Conservation (phyloP, 1,140 invertebrate genomes). For the Drosophila santomea region DNA sequence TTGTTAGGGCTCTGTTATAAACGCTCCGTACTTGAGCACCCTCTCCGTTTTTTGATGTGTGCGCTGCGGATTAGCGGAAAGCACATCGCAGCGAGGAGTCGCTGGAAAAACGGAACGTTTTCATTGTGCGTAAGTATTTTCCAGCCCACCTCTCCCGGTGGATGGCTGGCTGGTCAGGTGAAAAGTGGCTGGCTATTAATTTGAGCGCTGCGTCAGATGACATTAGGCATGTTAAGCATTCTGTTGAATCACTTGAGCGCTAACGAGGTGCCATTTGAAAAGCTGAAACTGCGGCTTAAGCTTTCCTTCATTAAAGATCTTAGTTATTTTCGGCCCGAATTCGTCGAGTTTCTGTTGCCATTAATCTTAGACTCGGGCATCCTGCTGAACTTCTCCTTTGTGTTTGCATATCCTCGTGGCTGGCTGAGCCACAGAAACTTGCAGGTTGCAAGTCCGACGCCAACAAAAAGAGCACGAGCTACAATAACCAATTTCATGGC, state of each 20-base stretch:
- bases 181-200: constrained; percentile 81
- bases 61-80: constrained; percentile 65
- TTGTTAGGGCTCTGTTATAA: constrained; percentile 72
- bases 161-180: constrained; percentile 71
- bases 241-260: constrained; percentile 79
- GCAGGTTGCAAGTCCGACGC: constrained; percentile 29
- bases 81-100: constrained; percentile 33
- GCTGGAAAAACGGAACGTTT: constrained; percentile 57
- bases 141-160: neutral
- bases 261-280: constrained; percentile 80
- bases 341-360: constrained; percentile 30
- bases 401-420: constrained; percentile 37
- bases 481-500: constrained; percentile 70
- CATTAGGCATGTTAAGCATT: constrained; percentile 81
- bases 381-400: constrained; percentile 5
- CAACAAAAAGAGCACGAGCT: constrained; percentile 45
- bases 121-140: constrained; percentile 72
- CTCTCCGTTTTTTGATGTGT: constrained; percentile 30
- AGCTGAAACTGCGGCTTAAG: constrained; percentile 51
- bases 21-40: constrained; percentile 67
- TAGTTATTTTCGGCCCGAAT: constrained; percentile 45
- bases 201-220: constrained; percentile 77
- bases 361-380: constrained; percentile 31
- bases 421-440: constrained; percentile 42
- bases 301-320: constrained; percentile 51